Evolutionary conservation across 2,797 vertebrate species (phyloP), one percentile per base, ranked within the genome.

Genomic region (Lagorchestes hirsutus): DNA sequence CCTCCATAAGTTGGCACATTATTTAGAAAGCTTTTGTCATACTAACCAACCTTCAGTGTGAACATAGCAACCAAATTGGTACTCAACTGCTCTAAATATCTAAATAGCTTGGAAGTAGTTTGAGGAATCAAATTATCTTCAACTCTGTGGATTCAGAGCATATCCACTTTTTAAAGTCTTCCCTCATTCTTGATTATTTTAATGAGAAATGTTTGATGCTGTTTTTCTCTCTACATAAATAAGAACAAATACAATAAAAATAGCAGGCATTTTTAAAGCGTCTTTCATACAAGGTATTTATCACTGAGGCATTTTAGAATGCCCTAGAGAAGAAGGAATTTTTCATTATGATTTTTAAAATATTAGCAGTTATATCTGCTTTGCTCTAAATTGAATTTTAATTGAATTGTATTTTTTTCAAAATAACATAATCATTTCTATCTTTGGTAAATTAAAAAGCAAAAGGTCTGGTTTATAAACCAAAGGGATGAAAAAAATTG

Each of bases 1-100:
- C 93, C 52, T 31, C 27, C 2, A 57, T 92, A 95, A 82, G 54
- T 0, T 93, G 90, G 90, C 0, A 62, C 58, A 3, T 91, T 97
- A 96, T 67, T 97, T 97, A 96, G 93, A 95, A 97, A 98, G 67
- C 50, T 34, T 46, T 59, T 96, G 50, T 92, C 11, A 54, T 92
- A 90, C 55, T 91, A 97, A 96, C 24, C 46, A 93, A 24, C 28
- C 67, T 93, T 96, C 95, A 95, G 93, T 18, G 95, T 96, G 90
- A 96, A 1, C 58, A 93, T 93, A 97, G 94, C 95, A 90, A 92
- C 67, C 55, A 95, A 97, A 93, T 9, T 24, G 28, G 34, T 91
- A 55, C 59, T 74, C 90, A 97, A 90, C 96, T 97, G 87, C 46
- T 90, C 54, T 94, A 95, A 97, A 93, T 91, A 97, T 94, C 29